Evolutionary conservation across 2,113 vertebrate species (phyloP), one percentile per base, ranked within the genome.

Genomic region (Ptilonorhynchus violaceus): DNA sequence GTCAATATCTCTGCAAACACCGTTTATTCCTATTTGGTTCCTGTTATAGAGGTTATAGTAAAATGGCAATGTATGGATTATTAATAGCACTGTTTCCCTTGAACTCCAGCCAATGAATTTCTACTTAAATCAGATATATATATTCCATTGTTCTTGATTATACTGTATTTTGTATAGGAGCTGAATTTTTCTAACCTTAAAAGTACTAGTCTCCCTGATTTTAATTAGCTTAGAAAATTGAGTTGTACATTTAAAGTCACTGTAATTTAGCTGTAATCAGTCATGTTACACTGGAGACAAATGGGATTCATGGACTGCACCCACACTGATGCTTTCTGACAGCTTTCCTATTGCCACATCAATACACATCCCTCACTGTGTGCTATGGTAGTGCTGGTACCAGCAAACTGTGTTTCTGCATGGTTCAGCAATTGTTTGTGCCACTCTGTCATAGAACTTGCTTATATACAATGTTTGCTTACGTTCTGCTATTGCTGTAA

Each of bases 261-360:
- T 84, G 74, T 90, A 95, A 85, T 92, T 94, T 70, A 80, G 60
- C 68, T 89, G 72, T 88, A 90, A 93, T 92, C 55, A 70, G 75
- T 80, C 60, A 44, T 37, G 56, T 95, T 95, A 78, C 7, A 19
- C 42, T 70, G 76, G 79, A 85, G 72, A 81, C 73, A 92, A 93
- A 89, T 63, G 64, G 75, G 64, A 87, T 85, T 89, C 63, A 15
- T 16, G 49, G 63, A 15, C 67, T 76, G 63, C 18, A 10, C 21
- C 60, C 76, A 75, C 75, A 49, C 85, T 95, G 93, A 96, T 94
- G 58, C 72, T 89, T 93, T 95, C 42, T 96, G 96, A 95, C 92
- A 95, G 90, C 42, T 96, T 73, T 90, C 39, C 85, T 94, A 63
- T 78, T 90, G 93, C 90, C n/a, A 63, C 83, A 84, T 93, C 90